Percentiles rank a stretch among this genome's conserved stretches.
Conservation (phyloP, 2,888 invertebrate species). For the Protula sp. region DNA sequence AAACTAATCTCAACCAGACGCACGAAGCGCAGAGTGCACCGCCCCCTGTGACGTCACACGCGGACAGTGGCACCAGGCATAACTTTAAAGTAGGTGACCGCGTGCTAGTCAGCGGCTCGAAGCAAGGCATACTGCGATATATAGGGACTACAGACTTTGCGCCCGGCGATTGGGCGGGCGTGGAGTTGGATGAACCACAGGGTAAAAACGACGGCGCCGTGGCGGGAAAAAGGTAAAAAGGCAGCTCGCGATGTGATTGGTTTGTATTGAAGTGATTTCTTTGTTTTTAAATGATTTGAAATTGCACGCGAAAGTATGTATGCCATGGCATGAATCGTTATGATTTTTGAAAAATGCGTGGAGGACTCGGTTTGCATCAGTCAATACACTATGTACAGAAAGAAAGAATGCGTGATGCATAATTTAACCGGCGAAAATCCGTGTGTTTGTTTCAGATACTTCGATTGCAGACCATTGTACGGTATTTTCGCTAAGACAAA, state of each 20-base stretch:
- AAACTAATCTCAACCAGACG: background rate
- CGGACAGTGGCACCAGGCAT: background rate
- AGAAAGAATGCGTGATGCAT: too few relatives aligned
- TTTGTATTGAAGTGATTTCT: too few relatives aligned
- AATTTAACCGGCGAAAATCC: too few relatives aligned
- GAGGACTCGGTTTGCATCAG: too few relatives aligned
- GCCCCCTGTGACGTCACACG: conserved; percentile 2
- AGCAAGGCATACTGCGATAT: conserved; percentile 78
- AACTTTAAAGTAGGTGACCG: conserved; percentile 36
- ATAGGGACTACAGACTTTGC: conserved; percentile 88
- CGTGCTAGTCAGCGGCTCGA: conserved; percentile 57
- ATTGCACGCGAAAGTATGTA: too few relatives aligned
- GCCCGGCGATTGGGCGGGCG: conserved; percentile 89
- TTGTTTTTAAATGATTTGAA: too few relatives aligned
- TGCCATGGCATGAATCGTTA: too few relatives aligned
- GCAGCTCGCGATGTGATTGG: too few relatives aligned
- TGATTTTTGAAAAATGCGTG: too few relatives aligned
- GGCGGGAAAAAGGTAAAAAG: conserved; percentile 64
- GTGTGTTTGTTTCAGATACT: too few relatives aligned
- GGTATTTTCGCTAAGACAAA: conserved; percentile 89
- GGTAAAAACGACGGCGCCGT: conserved; percentile 87
- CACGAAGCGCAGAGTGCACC: conserved; percentile 1
- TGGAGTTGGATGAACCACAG: conserved; percentile 85
- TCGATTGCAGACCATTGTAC: conserved; percentile 82
- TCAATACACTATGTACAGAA: too few relatives aligned